phyloP scores from a whole-genome alignment of 2,888 invertebrate species.

The Caenorhabditis sp. region DNA sequence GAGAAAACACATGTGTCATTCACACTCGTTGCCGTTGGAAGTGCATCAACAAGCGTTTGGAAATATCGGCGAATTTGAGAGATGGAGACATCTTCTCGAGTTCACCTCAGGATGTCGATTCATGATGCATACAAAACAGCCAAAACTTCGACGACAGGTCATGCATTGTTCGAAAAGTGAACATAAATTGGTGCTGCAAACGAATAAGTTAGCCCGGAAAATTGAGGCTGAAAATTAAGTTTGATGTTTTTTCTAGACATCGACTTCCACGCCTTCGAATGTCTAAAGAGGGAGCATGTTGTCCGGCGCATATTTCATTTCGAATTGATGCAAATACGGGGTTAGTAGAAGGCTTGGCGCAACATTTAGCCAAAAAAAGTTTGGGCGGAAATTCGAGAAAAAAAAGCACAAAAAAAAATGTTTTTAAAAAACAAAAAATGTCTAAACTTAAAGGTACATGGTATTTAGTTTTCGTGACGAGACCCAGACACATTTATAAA shows the following conservation, averaged over 20 bases:
- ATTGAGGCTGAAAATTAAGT: not conserved
- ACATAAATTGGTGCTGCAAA: conserved; percentile 47
- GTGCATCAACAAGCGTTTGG: conserved; percentile 46
- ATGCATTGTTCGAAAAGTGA: conserved; percentile 52
- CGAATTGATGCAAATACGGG: conserved; percentile 35
- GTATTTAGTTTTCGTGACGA: too few species aligned
- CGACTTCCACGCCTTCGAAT: conserved; percentile 36
- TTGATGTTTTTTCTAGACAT: conserved; percentile 23
- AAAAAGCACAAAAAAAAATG: too few species aligned
- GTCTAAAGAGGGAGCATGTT: conserved; percentile 45
- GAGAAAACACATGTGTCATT: conserved; percentile 32
- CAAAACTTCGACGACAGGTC: conserved; percentile 41
- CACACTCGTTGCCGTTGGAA: conserved; percentile 42
- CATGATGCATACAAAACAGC: conserved; percentile 52
- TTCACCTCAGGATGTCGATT: conserved; percentile 32
- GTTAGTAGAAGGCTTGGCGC: conserved; percentile 3
- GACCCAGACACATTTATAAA: too few species aligned
- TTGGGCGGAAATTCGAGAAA: too few species aligned
- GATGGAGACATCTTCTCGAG: conserved; percentile 40
- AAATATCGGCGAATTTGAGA: conserved; percentile 50
- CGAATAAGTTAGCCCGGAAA: conserved; percentile 40
- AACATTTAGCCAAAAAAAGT: not conserved
- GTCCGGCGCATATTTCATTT: conserved; percentile 48
- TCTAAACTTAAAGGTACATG: too few species aligned
- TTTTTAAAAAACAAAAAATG: too few species aligned